Percentiles rank a stretch among this genome's conserved stretches.
phyloP scores from a whole-genome alignment of 2,888 invertebrate genomes.

The Psococerastis gibbosa region DNA sequence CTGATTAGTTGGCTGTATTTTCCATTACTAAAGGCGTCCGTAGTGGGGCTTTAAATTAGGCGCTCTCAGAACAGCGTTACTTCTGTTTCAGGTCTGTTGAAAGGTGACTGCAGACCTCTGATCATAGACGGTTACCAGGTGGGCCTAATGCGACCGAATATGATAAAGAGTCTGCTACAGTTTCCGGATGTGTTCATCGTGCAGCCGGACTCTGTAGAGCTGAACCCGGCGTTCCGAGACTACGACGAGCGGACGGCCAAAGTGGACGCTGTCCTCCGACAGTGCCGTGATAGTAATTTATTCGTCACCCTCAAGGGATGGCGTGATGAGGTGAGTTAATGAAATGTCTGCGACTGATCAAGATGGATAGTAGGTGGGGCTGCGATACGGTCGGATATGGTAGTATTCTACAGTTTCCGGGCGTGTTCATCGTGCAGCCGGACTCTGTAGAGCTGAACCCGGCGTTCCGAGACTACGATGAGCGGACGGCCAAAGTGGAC shows the following conservation, averaged over 20 bases:
- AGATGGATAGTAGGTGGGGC: slow-evolving; percentile 74
- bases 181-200: slow-evolving; percentile 68
- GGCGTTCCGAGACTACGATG: slow-evolving; percentile 67
- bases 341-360: no score
- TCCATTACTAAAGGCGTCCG: no score
- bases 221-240: slow-evolving; percentile 73
- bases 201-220: slow-evolving; percentile 50
- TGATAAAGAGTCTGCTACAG: slow-evolving; percentile 56
- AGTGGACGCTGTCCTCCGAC: slow-evolving; percentile 58
- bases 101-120: slow-evolving; percentile 67
- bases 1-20: slow-evolving; percentile 13
- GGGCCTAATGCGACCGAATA: slow-evolving; percentile 68
- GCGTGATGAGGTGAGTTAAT: slow-evolving; percentile 76
- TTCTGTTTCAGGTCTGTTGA: slow-evolving; percentile 42
- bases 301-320: slow-evolving; percentile 74
- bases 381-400: slow-evolving; percentile 68
- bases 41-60: no score
- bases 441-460: slow-evolving; percentile 68
- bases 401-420: slow-evolving; percentile 64
- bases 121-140: slow-evolving; percentile 77
- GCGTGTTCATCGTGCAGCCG: slow-evolving; percentile 54
- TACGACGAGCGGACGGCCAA: slow-evolving; percentile 61
- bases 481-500: slow-evolving; percentile 58
- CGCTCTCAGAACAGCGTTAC: no score
- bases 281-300: slow-evolving; percentile 51